Percentiles rank a stretch among this genome's conserved stretches.
These are phyloP conservation scores for Taphrorychus bicolor DNA, from an alignment of 2,888 invertebrate species.

Conservation along the genomic window DNA sequence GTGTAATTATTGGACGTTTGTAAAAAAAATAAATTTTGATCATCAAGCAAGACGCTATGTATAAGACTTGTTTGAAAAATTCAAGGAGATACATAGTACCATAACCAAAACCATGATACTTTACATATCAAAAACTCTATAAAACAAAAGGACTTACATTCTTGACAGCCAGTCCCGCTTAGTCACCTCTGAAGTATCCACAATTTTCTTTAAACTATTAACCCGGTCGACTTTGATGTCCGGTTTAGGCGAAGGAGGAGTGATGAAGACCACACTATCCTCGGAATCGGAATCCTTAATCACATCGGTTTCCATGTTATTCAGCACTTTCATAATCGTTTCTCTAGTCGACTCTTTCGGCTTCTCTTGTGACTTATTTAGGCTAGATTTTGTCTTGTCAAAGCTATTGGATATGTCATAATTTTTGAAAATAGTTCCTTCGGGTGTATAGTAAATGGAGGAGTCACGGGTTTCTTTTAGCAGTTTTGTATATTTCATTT, in stretches of 20 bases:
- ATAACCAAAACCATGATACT: too few species aligned
- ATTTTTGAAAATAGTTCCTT: constrained; percentile 42
- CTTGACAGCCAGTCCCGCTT: constrained; percentile 65
- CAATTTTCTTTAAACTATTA: constrained; percentile 67
- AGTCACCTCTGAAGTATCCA: constrained; percentile 63
- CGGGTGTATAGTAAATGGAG: constrained; percentile 50
- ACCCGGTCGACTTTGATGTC: constrained; percentile 56
- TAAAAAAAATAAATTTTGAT: too few species aligned
- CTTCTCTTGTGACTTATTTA: constrained; percentile 20
- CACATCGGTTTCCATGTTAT: constrained; percentile 50
- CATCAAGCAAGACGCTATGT: too few species aligned
- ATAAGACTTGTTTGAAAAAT: too few species aligned
- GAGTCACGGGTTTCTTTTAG: constrained; percentile 56
- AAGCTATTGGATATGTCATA: constrained; percentile 37
- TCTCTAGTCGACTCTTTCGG: constrained; percentile 33
- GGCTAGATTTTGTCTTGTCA: constrained; percentile 4
- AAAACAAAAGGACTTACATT: constrained; percentile 54
- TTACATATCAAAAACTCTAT: too few species aligned
- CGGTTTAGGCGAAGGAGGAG: constrained; percentile 56
- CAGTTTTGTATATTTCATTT: constrained; percentile 64
- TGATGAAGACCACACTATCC: constrained; percentile 53
- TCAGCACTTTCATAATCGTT: constrained; percentile 45
- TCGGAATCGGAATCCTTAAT: constrained; percentile 58
- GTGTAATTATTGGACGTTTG: too few species aligned
- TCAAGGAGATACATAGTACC: too few species aligned